A percentile compares a stretch with the other conserved stretches of the same genome.
phyloP scores from a whole-genome alignment of 1,140 invertebrate species.

The Nebria ingens region DNA sequence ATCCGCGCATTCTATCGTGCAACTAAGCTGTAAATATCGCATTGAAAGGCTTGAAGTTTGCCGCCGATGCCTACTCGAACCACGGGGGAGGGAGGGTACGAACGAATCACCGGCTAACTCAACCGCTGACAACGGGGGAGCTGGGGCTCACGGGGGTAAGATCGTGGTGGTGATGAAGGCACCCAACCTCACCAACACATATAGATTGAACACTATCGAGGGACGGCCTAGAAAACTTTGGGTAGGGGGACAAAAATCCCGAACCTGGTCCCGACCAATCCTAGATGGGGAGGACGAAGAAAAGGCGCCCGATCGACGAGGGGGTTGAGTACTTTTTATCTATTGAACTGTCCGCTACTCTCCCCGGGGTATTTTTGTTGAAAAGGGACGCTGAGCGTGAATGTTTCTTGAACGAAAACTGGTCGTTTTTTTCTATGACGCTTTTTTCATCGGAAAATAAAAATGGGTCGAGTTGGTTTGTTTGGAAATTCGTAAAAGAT shows the following conservation, averaged over 20 bases:
- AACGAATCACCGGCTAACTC: background rate
- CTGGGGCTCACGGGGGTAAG: background rate
- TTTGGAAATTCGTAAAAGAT: too few relatives aligned
- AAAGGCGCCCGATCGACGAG: too few relatives aligned
- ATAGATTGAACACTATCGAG: slow-evolving; percentile 1
- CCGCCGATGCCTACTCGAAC: background rate
- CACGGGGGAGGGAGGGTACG: background rate
- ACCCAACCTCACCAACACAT: background rate
- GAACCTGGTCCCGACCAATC: background rate
- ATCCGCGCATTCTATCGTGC: slow-evolving; percentile 6
- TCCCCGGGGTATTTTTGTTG: slow-evolving; percentile 4
- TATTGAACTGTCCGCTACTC: background rate
- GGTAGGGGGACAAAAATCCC: background rate
- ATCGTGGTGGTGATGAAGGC: background rate
- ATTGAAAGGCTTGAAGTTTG: slow-evolving; percentile 7
- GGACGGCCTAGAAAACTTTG: background rate
- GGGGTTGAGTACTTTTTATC: background rate
- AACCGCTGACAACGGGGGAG: background rate
- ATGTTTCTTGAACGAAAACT: too few relatives aligned
- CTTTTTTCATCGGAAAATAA: too few relatives aligned
- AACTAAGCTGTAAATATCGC: slow-evolving; percentile 5
- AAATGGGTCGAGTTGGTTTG: too few relatives aligned
- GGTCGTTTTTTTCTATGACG: too few relatives aligned
- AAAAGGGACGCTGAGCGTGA: too few relatives aligned
- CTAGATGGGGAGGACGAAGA: too few relatives aligned